phyloP scores from a whole-genome alignment of 2,888 invertebrate species.

The Coenonympha arcania region DNA sequence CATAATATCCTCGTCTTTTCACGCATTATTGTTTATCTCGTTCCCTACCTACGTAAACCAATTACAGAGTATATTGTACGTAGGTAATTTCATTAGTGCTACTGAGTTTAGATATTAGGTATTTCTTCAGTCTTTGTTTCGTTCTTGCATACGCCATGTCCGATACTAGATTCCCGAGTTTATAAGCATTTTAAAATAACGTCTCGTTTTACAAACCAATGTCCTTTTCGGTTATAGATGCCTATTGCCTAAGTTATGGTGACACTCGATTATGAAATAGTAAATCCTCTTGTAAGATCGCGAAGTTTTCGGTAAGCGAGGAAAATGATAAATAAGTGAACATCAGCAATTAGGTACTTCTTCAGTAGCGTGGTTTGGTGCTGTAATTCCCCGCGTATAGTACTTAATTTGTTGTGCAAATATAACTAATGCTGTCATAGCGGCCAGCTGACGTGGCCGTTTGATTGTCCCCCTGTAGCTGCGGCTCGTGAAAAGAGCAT shows the following conservation, averaged over 20 bases:
- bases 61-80: constrained; percentile 27
- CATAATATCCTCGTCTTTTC: background rate
- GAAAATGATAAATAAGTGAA: background rate
- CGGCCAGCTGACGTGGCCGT: constrained; percentile 5
- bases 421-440: constrained; percentile 1
- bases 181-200: background rate
- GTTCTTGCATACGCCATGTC: constrained; percentile 26
- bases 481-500: constrained; percentile 14
- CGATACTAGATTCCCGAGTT: background rate
- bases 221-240: background rate
- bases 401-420: background rate
- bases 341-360: background rate
- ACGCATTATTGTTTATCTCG: constrained; percentile 18
- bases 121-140: constrained; percentile 32
- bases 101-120: background rate
- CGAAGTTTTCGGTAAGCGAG: constrained; percentile 10
- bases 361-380: background rate
- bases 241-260: constrained; percentile 14
- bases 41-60: constrained; percentile 24
- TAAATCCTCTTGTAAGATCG: constrained; percentile 9
- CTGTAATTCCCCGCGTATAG: background rate
- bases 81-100: constrained; percentile 54
- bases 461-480: constrained; percentile 17
- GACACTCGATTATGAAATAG: constrained; percentile 18
- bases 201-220: too few relatives aligned